Conservation (phyloP, 2,113 vertebrate species). For the Etheostoma cragini region DNA sequence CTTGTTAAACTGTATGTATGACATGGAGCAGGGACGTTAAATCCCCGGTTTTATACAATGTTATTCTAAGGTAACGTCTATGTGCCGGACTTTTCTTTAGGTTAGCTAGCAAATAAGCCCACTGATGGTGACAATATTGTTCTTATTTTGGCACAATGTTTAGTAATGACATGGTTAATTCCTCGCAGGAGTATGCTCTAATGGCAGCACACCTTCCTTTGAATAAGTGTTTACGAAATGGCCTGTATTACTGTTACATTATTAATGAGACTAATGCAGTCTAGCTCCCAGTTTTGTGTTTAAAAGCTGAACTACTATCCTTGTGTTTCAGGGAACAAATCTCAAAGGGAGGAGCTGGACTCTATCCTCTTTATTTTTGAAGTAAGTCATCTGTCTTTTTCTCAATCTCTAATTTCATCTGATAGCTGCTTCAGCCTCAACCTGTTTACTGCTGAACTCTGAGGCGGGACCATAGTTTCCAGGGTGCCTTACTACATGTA, state of each 20-base stretch:
- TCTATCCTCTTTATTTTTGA: slow-evolving; percentile 99
- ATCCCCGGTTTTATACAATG: too few relatives aligned
- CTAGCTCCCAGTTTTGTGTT: slow-evolving; percentile 37
- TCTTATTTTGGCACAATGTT: too few relatives aligned
- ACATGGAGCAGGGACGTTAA: too few relatives aligned
- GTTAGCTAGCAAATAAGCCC: too few relatives aligned
- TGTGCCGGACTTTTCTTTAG: too few relatives aligned
- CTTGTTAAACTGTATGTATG: too few relatives aligned
- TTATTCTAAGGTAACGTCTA: too few relatives aligned
- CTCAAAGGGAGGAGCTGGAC: slow-evolving; percentile 99
- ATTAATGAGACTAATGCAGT: slow-evolving; percentile 44
- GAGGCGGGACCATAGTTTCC: slow-evolving; percentile 48
- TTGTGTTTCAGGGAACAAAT: slow-evolving; percentile 94
- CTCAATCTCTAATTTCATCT: slow-evolving; percentile 30
- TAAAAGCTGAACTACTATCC: slow-evolving; percentile 36
- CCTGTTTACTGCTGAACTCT: slow-evolving; percentile 52
- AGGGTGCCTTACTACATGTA: slow-evolving; percentile 36
- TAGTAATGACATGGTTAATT: background rate
- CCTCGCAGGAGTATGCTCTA: slow-evolving; percentile 24
- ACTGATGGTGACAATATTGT: too few relatives aligned
- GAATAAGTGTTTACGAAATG: slow-evolving; percentile 19
- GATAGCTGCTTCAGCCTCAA: slow-evolving; percentile 16
- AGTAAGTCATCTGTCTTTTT: slow-evolving; percentile 86
- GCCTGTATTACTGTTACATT: slow-evolving; percentile 47
- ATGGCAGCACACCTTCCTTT: slow-evolving; percentile 33